A percentile compares a stretch with the other conserved stretches of the same genome.
phyloP scores from a whole-genome alignment of 1,140 invertebrate species.

The Ruditapes philippinarum region DNA sequence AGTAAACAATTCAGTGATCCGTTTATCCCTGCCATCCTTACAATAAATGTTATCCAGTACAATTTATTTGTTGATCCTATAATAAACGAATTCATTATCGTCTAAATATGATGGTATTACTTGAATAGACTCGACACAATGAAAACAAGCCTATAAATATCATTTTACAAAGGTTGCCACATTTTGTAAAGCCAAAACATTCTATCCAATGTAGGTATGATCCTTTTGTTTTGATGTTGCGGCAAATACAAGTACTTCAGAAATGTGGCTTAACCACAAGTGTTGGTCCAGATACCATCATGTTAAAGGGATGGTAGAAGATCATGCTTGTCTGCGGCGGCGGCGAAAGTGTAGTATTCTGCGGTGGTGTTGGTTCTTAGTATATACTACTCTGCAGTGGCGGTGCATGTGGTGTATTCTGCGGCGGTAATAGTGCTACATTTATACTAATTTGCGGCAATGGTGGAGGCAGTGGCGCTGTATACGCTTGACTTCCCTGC shows the following conservation, averaged over 20 bases:
- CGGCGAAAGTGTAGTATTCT: background rate
- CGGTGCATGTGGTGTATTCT: background rate
- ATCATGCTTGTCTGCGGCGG: background rate
- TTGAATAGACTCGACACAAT: constrained; percentile 5
- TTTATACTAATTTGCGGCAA: background rate
- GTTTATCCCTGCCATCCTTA: background rate
- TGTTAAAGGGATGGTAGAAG: background rate
- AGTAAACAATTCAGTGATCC: constrained; percentile 5
- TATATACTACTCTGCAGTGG: background rate
- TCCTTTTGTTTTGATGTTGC: background rate
- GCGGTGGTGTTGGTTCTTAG: background rate
- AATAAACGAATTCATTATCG: constrained; percentile 32
- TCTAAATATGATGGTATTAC: constrained; percentile 16
- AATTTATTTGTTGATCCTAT: constrained; percentile 42
- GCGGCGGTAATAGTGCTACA: background rate
- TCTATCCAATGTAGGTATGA: background rate
- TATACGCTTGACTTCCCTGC: background rate
- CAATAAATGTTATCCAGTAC: constrained; percentile 11
- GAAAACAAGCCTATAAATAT: background rate
- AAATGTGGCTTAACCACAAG: background rate
- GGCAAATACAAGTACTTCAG: background rate
- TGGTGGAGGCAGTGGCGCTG: background rate
- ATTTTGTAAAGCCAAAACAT: background rate
- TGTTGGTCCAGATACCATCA: constrained; percentile 1
- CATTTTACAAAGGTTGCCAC: background rate